phyloP scores from a whole-genome alignment of 2,888 invertebrate genomes.

The Lochmaea crataegi region DNA sequence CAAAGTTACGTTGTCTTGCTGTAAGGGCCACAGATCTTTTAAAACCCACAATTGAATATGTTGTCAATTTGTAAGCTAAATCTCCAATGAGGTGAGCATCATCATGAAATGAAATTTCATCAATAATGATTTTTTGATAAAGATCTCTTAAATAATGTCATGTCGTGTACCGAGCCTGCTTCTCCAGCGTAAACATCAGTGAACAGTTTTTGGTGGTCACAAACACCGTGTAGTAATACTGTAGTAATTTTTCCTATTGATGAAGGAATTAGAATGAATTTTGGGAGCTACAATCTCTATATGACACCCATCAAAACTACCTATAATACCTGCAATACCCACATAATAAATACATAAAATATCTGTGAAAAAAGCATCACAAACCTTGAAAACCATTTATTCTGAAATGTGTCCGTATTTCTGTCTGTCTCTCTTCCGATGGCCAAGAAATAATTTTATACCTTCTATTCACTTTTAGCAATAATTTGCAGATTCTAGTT shows the following conservation, averaged over 20 bases:
- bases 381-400: conserved; percentile 10
- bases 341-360: background rate
- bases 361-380: background rate
- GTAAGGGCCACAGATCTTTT: conserved; percentile 34
- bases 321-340: conserved; percentile 24
- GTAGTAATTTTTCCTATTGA: conserved; percentile 45
- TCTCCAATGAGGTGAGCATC: no score
- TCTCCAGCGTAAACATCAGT: conserved; percentile 45
- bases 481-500: conserved; percentile 37
- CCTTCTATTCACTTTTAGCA: no score
- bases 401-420: no score
- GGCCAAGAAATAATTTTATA: no score
- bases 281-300: conserved; percentile 44
- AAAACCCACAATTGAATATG: no score
- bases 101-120: no score
- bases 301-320: conserved; percentile 43
- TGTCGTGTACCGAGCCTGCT: conserved; percentile 40
- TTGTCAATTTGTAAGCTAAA: no score
- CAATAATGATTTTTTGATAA: conserved; percentile 13
- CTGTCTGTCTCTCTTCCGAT: no score
- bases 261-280: conserved; percentile 42
- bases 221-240: conserved; percentile 44
- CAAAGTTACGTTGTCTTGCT: background rate
- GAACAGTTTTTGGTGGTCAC: conserved; percentile 39
- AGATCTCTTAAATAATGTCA: conserved; percentile 16